Evolutionary conservation across 2,113 vertebrate species (phyloP).

Genomic region (Stegastes partitus): DNA sequence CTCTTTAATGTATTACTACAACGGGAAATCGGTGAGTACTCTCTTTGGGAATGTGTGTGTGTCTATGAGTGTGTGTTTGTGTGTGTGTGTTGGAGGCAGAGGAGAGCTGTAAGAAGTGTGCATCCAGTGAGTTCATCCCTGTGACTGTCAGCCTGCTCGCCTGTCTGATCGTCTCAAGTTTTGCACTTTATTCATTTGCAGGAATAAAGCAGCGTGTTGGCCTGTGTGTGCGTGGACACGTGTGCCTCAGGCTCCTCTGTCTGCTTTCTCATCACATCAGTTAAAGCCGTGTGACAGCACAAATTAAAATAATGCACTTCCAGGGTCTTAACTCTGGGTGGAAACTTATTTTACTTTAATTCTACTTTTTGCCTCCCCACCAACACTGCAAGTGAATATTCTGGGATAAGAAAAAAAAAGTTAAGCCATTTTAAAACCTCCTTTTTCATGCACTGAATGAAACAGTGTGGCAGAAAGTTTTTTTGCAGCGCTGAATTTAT

Average conservation of each 20-base stretch:
- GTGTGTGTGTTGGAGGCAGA: constrained; percentile 68
- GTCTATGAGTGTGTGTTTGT: too few species aligned
- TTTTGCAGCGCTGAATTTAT: constrained; percentile 71
- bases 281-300: constrained; percentile 51
- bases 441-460: constrained; percentile 49
- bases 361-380: not conserved
- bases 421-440: constrained; percentile 21
- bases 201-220: not conserved
- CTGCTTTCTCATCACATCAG: constrained; percentile 76
- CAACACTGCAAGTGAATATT: constrained; percentile 14
- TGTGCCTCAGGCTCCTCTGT: constrained; percentile 45
- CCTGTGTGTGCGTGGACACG: constrained; percentile 23
- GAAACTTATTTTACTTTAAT: constrained; percentile 13
- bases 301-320: constrained; percentile 40
- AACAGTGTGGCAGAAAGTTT: constrained; percentile 59
- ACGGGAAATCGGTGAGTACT: constrained; percentile 96
- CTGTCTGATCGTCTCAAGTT: constrained; percentile 36
- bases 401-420: not conserved
- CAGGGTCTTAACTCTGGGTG: constrained; percentile 14
- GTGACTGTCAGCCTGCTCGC: constrained; percentile 37
- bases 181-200: constrained; percentile 19
- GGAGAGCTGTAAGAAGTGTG: constrained; percentile 53
- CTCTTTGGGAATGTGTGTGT: constrained; percentile 79
- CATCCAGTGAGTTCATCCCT: constrained; percentile 21
- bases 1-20: constrained; percentile 99